Evolutionary conservation across 2,113 vertebrate species (phyloP).

Genomic region (Vireo altiloquus): DNA sequence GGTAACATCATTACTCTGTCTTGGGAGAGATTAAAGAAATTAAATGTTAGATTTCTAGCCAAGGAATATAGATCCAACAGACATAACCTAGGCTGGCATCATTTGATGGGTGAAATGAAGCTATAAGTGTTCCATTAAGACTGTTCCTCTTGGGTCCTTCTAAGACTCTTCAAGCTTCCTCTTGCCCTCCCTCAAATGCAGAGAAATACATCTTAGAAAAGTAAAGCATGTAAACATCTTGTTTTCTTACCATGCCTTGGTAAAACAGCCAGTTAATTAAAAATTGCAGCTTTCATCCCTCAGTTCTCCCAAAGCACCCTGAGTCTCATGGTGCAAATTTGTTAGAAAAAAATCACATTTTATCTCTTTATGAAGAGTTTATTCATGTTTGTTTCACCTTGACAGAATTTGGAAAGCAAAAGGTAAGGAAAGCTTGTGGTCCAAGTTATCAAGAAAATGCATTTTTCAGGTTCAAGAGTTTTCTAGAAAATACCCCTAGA

Average conservation of each 20-base stretch:
- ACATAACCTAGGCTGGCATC: neutral
- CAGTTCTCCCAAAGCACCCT: neutral
- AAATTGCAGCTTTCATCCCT: neutral
- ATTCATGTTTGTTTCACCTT: neutral
- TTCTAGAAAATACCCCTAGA: neutral
- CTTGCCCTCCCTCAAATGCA: neutral
- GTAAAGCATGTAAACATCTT: neutral
- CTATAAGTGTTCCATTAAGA: neutral
- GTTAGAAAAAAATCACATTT: neutral
- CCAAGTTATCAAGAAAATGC: neutral
- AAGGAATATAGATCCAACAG: neutral
- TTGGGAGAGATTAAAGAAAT: conserved; percentile 36
- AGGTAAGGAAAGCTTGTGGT: neutral
- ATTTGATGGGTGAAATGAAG: conserved; percentile 15
- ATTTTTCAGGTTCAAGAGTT: neutral
- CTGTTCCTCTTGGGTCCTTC: neutral
- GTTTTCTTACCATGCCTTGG: neutral
- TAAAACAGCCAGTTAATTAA: neutral
- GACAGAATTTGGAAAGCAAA: neutral
- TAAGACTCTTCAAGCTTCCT: neutral
- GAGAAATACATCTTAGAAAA: neutral
- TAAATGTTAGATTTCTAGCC: neutral
- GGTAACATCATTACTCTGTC: neutral
- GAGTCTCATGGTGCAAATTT: neutral
- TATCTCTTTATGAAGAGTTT: neutral